A percentile compares a stretch with the other conserved stretches of the same genome.
Conservation (phyloP, 30 jellyfish, hydroid and myxozoan genomes). For the Catostylus mosaicus region DNA sequence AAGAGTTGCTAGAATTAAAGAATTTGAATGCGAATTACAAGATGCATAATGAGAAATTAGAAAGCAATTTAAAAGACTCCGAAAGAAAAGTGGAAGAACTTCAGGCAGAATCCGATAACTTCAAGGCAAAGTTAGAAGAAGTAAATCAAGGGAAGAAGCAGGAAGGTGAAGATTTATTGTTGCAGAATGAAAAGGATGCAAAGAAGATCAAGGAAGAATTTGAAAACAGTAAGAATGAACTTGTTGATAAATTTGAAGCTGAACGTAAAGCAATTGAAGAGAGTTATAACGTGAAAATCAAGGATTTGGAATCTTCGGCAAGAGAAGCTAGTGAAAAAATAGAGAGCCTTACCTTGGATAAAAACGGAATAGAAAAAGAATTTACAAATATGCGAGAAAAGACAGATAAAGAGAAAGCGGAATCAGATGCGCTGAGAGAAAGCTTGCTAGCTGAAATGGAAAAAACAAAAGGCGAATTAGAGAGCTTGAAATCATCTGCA, state of each 20-base stretch:
- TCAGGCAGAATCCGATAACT: constrained; percentile 5
- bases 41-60: constrained; percentile 47
- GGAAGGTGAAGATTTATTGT: constrained; percentile 5
- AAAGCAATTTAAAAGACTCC: constrained; percentile 37
- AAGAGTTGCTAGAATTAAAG: constrained; percentile 44
- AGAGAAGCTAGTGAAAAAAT: constrained; percentile 25
- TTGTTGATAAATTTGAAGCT: neutral
- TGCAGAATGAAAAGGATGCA: constrained; percentile 22
- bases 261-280: constrained; percentile 11
- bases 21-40: constrained; percentile 47
- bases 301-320: constrained; percentile 12
- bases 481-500: constrained; percentile 1
- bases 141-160: constrained; percentile 5
- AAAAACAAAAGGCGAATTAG: constrained; percentile 4
- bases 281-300: neutral
- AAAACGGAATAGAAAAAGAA: constrained; percentile 7
- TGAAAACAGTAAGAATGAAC: neutral
- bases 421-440: constrained; percentile 18
- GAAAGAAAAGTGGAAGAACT: constrained; percentile 18
- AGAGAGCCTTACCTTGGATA: constrained; percentile 16
- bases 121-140: constrained; percentile 28
- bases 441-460: constrained; percentile 36
- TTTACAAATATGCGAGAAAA: constrained; percentile 9
- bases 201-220: constrained; percentile 21
- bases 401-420: constrained; percentile 11